phyloP scores from a whole-genome alignment of 2,797 vertebrate genomes.

The Adrianichthys oophorus region DNA sequence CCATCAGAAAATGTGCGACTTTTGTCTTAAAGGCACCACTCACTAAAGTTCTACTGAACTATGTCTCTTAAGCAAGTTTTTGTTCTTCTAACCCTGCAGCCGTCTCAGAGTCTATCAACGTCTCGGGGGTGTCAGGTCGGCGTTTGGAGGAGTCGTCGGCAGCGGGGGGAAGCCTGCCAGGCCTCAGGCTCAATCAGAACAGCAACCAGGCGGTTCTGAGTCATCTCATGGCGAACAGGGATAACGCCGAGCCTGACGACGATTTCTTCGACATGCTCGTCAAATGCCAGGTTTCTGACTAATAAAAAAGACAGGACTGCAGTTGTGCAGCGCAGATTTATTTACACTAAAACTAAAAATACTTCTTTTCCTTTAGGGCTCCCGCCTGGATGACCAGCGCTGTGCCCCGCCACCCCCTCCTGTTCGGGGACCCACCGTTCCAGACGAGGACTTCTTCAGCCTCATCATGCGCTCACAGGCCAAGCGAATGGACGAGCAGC shows the following conservation, averaged over 20 bases:
- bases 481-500: slow-evolving; percentile 96
- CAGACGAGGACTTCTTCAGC: slow-evolving; percentile 98
- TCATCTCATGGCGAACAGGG: slow-evolving; percentile 80
- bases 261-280: slow-evolving; percentile 94
- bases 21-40: neutral
- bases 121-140: slow-evolving; percentile 82
- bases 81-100: slow-evolving; percentile 62
- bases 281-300: slow-evolving; percentile 87
- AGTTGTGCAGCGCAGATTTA: neutral
- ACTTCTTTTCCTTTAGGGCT: slow-evolving; percentile 77
- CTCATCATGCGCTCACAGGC: slow-evolving; percentile 95
- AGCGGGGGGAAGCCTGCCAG: slow-evolving; percentile 80
- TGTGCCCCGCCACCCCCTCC: slow-evolving; percentile 87
- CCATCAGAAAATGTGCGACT: slow-evolving; percentile 83
- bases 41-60: neutral
- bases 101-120: slow-evolving; percentile 74
- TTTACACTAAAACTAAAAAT: neutral
- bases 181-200: slow-evolving; percentile 80
- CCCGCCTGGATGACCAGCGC: slow-evolving; percentile 95
- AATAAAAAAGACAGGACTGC: neutral
- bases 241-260: slow-evolving; percentile 84
- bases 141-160: slow-evolving; percentile 84
- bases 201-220: slow-evolving; percentile 77
- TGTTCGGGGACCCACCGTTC: slow-evolving; percentile 88
- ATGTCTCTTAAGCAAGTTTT: neutral